Conservation (phyloP, 2,888 invertebrate genomes). For the Halictus ligatus region DNA sequence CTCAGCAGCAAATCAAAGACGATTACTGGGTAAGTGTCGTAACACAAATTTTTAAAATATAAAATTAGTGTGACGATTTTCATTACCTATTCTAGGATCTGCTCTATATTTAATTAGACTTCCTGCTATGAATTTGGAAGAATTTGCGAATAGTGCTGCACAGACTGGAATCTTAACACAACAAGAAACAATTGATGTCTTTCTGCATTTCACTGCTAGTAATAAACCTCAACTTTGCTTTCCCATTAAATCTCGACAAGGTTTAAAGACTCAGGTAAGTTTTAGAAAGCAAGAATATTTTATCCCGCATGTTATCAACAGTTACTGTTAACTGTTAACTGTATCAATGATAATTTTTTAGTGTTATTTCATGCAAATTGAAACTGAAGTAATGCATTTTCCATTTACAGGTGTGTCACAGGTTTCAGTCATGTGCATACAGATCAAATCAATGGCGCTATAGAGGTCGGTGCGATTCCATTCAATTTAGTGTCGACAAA, state of each 20-base stretch:
- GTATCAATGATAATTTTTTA: background rate
- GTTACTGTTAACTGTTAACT: background rate
- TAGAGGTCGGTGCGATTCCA: slow-evolving; percentile 97
- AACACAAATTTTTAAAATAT: background rate
- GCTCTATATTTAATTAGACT: slow-evolving; percentile 95
- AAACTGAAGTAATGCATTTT: slow-evolving; percentile 4
- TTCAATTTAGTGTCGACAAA: slow-evolving; percentile 98
- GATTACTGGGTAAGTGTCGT: slow-evolving; percentile 75
- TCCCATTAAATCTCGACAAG: slow-evolving; percentile 92
- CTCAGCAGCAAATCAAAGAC: slow-evolving; percentile 89
- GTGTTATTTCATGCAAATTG: background rate
- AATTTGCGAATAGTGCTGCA: slow-evolving; percentile 97
- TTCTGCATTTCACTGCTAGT: slow-evolving; percentile 96
- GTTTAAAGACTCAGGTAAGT: slow-evolving; percentile 93
- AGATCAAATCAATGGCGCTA: slow-evolving; percentile 99
- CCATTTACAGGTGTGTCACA: slow-evolving; percentile 91
- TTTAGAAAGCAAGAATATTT: background rate
- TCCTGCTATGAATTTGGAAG: slow-evolving; percentile 96
- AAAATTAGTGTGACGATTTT: slow-evolving; percentile 11
- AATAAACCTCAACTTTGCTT: slow-evolving; percentile 94
- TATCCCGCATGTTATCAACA: background rate
- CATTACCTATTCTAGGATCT: slow-evolving; percentile 76
- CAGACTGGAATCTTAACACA: slow-evolving; percentile 96
- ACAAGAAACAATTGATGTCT: slow-evolving; percentile 97
- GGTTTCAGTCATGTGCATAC: slow-evolving; percentile 98